Conservation (phyloP, 2,888 invertebrate species). For the Leptopterna dolabrata region DNA sequence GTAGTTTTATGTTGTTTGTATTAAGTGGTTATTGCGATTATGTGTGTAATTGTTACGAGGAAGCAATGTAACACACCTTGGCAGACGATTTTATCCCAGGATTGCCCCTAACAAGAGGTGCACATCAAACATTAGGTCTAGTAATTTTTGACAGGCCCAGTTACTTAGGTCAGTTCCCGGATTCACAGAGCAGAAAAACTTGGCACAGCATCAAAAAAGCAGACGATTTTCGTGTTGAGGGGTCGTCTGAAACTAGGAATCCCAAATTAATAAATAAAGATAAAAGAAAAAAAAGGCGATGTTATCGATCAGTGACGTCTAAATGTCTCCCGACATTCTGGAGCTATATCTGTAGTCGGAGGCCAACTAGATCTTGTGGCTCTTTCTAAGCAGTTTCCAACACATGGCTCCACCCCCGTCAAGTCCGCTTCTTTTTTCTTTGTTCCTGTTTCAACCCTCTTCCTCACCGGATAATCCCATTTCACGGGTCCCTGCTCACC, state of each 20-base stretch:
- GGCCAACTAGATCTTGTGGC: neutral
- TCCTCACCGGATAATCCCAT: slow-evolving; percentile 13
- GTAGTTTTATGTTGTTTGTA: no score
- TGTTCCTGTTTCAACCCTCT: neutral
- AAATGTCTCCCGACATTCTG: neutral
- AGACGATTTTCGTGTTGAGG: neutral
- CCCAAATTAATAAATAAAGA: neutral
- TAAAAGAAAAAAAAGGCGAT: neutral
- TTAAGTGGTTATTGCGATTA: no score
- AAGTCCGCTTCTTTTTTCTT: neutral
- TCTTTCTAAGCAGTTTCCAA: neutral
- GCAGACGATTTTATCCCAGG: no score
- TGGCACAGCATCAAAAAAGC: neutral
- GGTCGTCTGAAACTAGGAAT: neutral
- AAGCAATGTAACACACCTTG: no score
- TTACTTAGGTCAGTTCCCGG: neutral
- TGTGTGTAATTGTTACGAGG: no score
- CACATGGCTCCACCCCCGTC: neutral
- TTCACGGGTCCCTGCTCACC: slow-evolving; percentile 16
- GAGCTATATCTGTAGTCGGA: neutral
- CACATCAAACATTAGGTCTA: no score
- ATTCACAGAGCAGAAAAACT: neutral
- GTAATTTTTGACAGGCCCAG: no score
- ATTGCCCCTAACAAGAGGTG: no score
- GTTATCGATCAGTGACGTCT: neutral